Evolutionary conservation across 2,113 vertebrate species (phyloP), one percentile per base, ranked within the genome.

Genomic region (Eubucco bourcierii): DNA sequence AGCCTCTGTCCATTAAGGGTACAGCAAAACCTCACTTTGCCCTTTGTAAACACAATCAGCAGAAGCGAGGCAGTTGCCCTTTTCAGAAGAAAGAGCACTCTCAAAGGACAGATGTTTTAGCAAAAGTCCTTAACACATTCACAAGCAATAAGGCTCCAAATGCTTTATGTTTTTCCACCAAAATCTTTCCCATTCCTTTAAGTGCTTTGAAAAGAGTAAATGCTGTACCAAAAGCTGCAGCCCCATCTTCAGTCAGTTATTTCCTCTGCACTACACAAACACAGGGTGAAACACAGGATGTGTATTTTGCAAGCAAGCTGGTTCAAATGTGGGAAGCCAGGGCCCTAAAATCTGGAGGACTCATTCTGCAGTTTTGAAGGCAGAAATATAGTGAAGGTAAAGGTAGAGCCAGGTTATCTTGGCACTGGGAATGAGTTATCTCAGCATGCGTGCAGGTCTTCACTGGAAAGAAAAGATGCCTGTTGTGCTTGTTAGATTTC

Each of bases 11-110:
- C 66, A 90, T 93, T 90, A 88, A 64, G 87, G 61, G 52, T 78
- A 63, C n/a, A 46, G 80, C 75, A 53, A 75, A 92, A 65, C 82
- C 80, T 59, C 55, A 11, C 80, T 68, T 25, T 91, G 88, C 88
- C 92, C 90, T 96, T 92, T 92, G 90, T 90, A 88, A 92, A 87
- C 58, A 80, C 66, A 81, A 79, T 84, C 90, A 91, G 72, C 82
- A 85, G 20, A 86, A 95, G 80, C 56, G 81, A 87, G 87, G 95
- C 92, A 70, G 70, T 82, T 96, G 92, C 90, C 92, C 90, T 96
- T 96, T 96, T 70, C 80, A 82, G 71, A 87, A 78, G 72, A 92
- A 31, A 6, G 60, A 86, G 64, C 64, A 19, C 67, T 90, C 90
- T 94, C 87, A 66, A 90, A 89, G 88, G 85, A 90, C 56, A 61